Evolutionary conservation across 2,797 vertebrate species (phyloP).

Genomic region (Acrossocheilus fasciatus): DNA sequence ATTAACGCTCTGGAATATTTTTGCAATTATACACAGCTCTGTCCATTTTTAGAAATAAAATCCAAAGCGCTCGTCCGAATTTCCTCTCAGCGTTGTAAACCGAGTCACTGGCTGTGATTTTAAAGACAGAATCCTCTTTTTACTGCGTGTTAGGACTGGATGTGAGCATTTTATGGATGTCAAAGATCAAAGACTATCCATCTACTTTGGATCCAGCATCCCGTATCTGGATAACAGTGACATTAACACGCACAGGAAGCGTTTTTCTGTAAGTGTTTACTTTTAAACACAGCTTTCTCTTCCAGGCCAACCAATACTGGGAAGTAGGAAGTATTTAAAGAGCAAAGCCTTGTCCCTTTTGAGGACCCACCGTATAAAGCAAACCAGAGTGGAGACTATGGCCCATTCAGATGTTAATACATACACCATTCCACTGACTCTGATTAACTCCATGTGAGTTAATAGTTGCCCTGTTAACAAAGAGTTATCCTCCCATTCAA

Average conservation of each 20-base stretch:
- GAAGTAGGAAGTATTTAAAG: slow-evolving; percentile 88
- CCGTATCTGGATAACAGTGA: slow-evolving; percentile 30
- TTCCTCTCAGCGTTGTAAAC: slow-evolving; percentile 4
- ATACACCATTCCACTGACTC: slow-evolving; percentile 89
- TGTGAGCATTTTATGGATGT: slow-evolving; percentile 37
- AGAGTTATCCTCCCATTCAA: slow-evolving; percentile 90
- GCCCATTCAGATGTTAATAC: slow-evolving; percentile 97
- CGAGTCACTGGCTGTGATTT: slow-evolving; percentile 27
- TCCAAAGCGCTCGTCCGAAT: neutral
- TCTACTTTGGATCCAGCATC: slow-evolving; percentile 12
- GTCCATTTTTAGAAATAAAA: slow-evolving; percentile 12
- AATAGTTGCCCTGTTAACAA: slow-evolving; percentile 94
- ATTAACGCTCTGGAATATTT: slow-evolving; percentile 25
- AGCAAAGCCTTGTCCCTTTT: slow-evolving; percentile 81
- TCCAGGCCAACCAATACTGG: slow-evolving; percentile 64
- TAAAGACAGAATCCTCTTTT: slow-evolving; percentile 34
- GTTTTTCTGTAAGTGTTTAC: slow-evolving; percentile 53
- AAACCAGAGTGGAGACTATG: slow-evolving; percentile 79
- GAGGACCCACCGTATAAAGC: slow-evolving; percentile 87
- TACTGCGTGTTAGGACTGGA: slow-evolving; percentile 27
- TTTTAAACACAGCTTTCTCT: slow-evolving; percentile 52
- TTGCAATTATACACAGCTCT: slow-evolving; percentile 2
- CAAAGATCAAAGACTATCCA: slow-evolving; percentile 31
- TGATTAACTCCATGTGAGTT: slow-evolving; percentile 99
- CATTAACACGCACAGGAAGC: slow-evolving; percentile 18